Evolutionary conservation across 1,140 invertebrate species (phyloP), one percentile per base, ranked within the genome.

Genomic region (Gryllus bimaculatus): DNA sequence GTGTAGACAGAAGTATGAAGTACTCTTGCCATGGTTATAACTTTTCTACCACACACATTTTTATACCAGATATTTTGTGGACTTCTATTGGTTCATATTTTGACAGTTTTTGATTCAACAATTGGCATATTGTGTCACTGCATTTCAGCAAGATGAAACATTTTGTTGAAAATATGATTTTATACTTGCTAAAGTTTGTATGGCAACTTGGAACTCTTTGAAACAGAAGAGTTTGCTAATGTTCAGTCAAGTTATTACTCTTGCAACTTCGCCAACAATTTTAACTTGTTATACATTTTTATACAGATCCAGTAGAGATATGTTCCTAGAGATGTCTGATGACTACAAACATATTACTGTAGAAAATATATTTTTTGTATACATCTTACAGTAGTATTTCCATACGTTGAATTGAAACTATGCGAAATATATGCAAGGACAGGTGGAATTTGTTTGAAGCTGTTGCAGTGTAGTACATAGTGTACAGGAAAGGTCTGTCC

Each of bases 321-420:
- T 66, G 54, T 66, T 66, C 54, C 54, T 66, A 66, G 54, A 10
- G 54, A 66, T 66, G 18, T 66, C 54, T 66, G 54, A 66, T 66
- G 54, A 66, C 10, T 66, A 66, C 54, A 66, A 13, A 66, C 54
- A 66, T 66, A 66, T 66, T 66, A 66, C 54, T 66, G 54, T 66
- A 66, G 54, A 66, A 66, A 66, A 66, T 66, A 66, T 66, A 66
- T 66, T 66, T 66, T 66, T 66, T 66, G 54, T 66, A 66, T 66
- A 66, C 54, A 66, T 66, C 54, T 66, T 66, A 66, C 54, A 66
- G 54, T 66, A 66, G 54, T 66, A 66, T 66, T 66, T 66, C 54
- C 54, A 18, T 66, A 66, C 18, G 54, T 66, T 66, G 18, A 66
- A 66, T 66, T 66, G 54, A 66, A 66, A 66, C 54, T 66, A 66